Base-by-base conservation (phyloP, 1,140 invertebrate species). In the Oryctes rhinoceros region DNA sequence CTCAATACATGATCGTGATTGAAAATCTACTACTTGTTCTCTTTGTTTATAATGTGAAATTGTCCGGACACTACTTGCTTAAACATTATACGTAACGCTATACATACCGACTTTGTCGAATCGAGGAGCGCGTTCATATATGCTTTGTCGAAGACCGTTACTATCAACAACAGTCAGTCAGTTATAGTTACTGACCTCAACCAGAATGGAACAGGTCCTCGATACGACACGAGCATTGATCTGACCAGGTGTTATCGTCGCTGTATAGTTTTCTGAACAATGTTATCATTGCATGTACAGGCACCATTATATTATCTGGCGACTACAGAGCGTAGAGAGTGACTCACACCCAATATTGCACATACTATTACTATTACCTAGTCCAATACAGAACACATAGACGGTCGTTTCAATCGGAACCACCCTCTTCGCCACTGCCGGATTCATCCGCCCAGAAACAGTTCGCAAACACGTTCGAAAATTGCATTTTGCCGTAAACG, bases 281-380 rank as follows among this genome's bases (percentile, higher is more conserved):
- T 67, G 65, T 67, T 67, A 67, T 67, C 65, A 67, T 67, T 67
- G 65, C 65, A 67, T 67, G 65, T 18, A 67, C 65, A 67, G 65
- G 65, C 65, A 13, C 65, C 65, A 67, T 67, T 67, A 67, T 24
- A 67, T 67, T 67, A 67, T 67, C 30, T 18, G 13, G n/a, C 9
- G 49, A 53, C 9, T 53, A 53, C n/a, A 13, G 18, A 20, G 20
- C 20, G 65, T 11, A 24, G 65, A 24, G 65, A 67, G 20, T 67
- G 65, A 67, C 65, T 67, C 65, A 67, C 65, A 24, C n/a, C 49
- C 65, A 67, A 67, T 67, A 67, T 67, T 13, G 65, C 20, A 35
- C 20, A 35, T 18, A 24, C 65, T 67, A 67, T 35, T 67, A 67
- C 65, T 18, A 24, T 5, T 67, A 67, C 65, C 65, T 67, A 67